phyloP scores from a whole-genome alignment of 2,797 vertebrate species.

The Eidolon dupreanum region DNA sequence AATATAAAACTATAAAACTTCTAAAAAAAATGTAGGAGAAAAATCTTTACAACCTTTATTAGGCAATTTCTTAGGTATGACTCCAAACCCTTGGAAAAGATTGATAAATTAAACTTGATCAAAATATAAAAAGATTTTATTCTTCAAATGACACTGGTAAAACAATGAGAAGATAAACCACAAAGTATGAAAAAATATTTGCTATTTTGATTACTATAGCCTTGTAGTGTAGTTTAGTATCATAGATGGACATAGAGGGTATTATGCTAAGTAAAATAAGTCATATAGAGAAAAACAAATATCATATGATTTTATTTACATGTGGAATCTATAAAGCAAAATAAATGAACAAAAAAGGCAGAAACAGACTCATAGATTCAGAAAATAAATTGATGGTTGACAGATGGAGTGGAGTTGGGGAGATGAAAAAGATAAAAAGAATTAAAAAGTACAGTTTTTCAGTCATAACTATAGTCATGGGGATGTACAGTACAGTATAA shows the following conservation, averaged over 20 bases:
- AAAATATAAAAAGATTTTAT: neutral
- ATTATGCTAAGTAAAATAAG: neutral
- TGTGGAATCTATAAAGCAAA: neutral
- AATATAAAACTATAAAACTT: neutral
- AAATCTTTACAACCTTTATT: neutral
- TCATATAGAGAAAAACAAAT: neutral
- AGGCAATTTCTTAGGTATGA: neutral
- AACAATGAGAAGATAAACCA: neutral
- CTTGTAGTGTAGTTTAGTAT: neutral
- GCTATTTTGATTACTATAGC: neutral
- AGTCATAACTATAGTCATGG: neutral
- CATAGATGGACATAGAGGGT: too few relatives aligned
- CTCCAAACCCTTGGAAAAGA: neutral
- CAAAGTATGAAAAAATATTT: neutral
- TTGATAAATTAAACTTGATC: neutral
- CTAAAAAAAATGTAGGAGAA: neutral
- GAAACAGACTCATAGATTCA: neutral
- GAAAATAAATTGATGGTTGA: neutral
- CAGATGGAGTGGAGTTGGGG: too few relatives aligned
- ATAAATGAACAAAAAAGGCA: neutral
- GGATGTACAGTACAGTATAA: neutral
- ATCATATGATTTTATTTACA: neutral
- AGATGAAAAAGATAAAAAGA: neutral
- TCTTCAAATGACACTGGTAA: neutral
- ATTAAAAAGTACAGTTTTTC: neutral